A percentile compares a stretch with the other conserved stretches of the same genome.
phyloP scores from a whole-genome alignment of 2,797 vertebrate species.

The Benthosema pterotum region DNA sequence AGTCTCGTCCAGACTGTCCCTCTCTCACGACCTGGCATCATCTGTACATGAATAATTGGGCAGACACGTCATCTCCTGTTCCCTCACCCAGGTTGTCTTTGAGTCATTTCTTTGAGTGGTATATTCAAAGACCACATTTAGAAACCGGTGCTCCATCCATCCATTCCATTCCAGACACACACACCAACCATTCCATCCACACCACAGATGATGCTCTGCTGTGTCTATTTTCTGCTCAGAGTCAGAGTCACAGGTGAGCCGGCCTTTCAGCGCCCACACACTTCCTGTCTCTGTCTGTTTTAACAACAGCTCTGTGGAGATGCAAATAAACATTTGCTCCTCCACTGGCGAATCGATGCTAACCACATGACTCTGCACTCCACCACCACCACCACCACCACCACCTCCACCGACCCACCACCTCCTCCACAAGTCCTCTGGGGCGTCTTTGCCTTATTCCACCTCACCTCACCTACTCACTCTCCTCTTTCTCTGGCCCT shows the following conservation, averaged over 20 bases:
- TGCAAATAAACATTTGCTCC: constrained; percentile 60
- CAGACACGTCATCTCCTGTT: constrained; percentile 4
- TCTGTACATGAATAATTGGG: background rate
- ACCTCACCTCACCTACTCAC: constrained; percentile 43
- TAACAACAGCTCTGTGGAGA: constrained; percentile 54
- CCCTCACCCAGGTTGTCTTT: too few species aligned
- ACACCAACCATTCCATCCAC: constrained; percentile 5
- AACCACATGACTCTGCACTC: constrained; percentile 61
- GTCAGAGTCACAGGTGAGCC: constrained; percentile 64
- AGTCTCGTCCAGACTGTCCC: background rate
- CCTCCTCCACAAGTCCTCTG: constrained; percentile 48
- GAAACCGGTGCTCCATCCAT: too few species aligned
- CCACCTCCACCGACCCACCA: too few species aligned
- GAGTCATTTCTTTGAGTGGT: too few species aligned
- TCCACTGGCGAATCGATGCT: constrained; percentile 68
- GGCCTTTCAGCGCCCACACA: constrained; percentile 31
- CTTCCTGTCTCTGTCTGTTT: constrained; percentile 58
- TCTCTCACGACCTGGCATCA: constrained; percentile 12
- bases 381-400: too few species aligned
- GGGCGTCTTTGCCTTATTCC: constrained; percentile 49
- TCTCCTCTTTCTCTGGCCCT: constrained; percentile 52
- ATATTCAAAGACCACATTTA: constrained; percentile 12
- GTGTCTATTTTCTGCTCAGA: too few species aligned
- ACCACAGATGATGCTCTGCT: constrained; percentile 31
- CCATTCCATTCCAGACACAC: too few species aligned